Percentiles rank a stretch among this genome's conserved stretches.
phyloP scores from a whole-genome alignment of 2,797 vertebrate genomes.

The Anniella stebbinsi region DNA sequence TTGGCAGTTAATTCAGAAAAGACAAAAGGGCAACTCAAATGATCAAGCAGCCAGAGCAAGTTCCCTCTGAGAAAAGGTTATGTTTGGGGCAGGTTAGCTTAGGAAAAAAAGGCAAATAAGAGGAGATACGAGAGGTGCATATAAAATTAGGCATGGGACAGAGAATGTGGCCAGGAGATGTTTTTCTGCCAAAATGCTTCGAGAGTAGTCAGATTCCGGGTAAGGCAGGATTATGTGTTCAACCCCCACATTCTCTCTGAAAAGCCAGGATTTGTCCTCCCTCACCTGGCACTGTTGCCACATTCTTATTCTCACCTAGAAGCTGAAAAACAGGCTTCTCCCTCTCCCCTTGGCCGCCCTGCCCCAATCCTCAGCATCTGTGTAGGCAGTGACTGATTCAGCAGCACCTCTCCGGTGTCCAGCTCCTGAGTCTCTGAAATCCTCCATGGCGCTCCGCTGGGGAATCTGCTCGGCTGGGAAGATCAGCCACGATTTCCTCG shows the following conservation, averaged over 20 bases:
- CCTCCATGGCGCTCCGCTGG: slow-evolving; percentile 83
- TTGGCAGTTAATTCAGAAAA: too few relatives aligned
- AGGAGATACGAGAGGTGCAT: too few relatives aligned
- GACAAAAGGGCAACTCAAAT: too few relatives aligned
- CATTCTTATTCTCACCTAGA: neutral
- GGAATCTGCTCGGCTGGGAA: slow-evolving; percentile 86
- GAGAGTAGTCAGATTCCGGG: neutral
- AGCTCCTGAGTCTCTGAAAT: neutral
- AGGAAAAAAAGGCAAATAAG: too few relatives aligned
- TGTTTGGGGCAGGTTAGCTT: too few relatives aligned
- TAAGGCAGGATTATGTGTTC: neutral
- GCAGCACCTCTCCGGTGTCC: neutral
- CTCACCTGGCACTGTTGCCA: neutral
- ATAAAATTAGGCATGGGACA: too few relatives aligned
- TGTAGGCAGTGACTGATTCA: slow-evolving; percentile 11
- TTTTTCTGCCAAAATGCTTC: neutral
- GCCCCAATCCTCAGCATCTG: neutral
- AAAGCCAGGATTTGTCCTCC: neutral
- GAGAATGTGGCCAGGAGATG: neutral
- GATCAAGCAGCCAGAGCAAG: too few relatives aligned
- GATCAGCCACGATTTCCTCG: slow-evolving; percentile 85
- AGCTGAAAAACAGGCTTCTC: slow-evolving; percentile 12
- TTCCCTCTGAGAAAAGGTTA: too few relatives aligned
- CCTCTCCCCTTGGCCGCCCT: slow-evolving; percentile 24
- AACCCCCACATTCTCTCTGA: neutral